Base-by-base conservation (phyloP, 2,888 invertebrate species). In the Horisme vitalbata region DNA sequence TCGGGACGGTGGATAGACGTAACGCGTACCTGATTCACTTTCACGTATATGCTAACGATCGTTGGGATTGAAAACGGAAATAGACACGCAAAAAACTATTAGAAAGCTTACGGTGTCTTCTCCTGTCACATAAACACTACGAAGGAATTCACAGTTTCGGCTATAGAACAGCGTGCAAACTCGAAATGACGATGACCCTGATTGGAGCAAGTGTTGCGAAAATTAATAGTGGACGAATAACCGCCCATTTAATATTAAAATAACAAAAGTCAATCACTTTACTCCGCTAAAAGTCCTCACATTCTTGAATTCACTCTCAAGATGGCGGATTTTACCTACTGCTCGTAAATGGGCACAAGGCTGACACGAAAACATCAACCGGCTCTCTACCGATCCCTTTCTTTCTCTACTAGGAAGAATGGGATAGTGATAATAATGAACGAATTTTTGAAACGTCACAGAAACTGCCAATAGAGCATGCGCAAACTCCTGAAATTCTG, bases 221-320 rank as follows among this genome's bases (percentile, higher is more conserved):
- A 75, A 68, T 71, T 65, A 71, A 63, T 63, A 59, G 61, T 71
- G 65, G 63, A 67, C 68, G 69, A 79, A 79, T 73, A 65, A 63
- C 65, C 68, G 75, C 75, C 76, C 79, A 75, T 87, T 90, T 87
- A 87, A 79, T 87, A 82, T 68, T 82, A 83, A 82, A 85, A 78
- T 83, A 75, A 75, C 65, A 79, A 79, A 75, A 79, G 75, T 79
- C 79, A 80, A 77, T 78, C 79, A 87, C 83, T 78, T 75, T 81
- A 79, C 74, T 82, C 79, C 70, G 80, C 63, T 82, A 83, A 83
- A 86, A 86, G 83, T 89, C 85, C 83, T 81, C 79, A 90, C 90
- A 91, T 91, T 91, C 91, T 90, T 91, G 85, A 90, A 91, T 90
- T 88, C 85, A 87, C 86, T 91, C 91, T 90, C 91, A 92, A 92